These are phyloP conservation scores for Pristiophorus japonicus DNA, from an alignment of 2,113 vertebrate genomes.

Conservation along the genomic window DNA sequence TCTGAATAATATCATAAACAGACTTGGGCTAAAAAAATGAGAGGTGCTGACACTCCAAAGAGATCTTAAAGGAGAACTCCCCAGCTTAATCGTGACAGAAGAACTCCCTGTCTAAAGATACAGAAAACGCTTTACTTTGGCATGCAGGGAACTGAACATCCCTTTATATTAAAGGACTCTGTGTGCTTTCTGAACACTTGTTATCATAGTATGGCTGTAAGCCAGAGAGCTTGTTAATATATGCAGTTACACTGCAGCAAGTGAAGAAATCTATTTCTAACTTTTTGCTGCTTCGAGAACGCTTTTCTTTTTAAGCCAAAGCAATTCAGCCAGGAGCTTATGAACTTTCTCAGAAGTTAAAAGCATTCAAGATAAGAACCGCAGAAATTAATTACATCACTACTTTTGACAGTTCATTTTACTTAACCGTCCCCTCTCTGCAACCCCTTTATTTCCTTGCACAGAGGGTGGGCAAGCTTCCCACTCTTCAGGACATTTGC, in stretches of 20 bases:
- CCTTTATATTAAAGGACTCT: neutral
- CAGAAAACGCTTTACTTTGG: neutral
- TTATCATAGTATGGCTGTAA: neutral
- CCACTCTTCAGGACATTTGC: neutral
- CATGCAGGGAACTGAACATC: neutral
- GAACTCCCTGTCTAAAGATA: neutral
- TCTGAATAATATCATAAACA: neutral
- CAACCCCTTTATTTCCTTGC: neutral
- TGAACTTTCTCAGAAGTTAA: neutral
- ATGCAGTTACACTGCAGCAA: neutral
- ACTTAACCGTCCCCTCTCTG: neutral
- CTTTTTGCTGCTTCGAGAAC: neutral
- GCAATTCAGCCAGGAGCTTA: neutral
- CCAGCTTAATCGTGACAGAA: neutral
- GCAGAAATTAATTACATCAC: neutral
- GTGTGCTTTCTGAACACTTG: neutral
- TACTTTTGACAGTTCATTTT: neutral
- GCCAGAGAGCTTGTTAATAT: neutral
- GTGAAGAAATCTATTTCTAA: neutral
- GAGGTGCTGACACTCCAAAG: neutral
- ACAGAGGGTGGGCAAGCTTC: neutral
- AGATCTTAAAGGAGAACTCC: neutral
- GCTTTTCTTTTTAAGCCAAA: neutral
- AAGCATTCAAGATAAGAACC: neutral
- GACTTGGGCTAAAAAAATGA: neutral